These are phyloP conservation scores for Neoniphon sammara DNA, from an alignment of 2,797 vertebrate genomes.

Conservation along the genomic window DNA sequence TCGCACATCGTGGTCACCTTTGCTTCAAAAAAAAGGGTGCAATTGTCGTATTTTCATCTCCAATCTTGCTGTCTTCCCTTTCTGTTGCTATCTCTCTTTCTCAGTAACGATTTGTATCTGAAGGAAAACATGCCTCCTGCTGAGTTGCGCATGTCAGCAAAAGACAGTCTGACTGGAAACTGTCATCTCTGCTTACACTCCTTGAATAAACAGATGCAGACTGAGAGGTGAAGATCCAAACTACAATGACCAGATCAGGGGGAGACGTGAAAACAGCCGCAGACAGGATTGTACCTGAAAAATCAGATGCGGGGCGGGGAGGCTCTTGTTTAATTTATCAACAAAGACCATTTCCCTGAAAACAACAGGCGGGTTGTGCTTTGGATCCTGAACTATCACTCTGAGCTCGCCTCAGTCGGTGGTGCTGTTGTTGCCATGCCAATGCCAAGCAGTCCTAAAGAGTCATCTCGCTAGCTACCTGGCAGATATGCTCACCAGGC, in stretches of 20 bases:
- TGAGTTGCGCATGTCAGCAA: conserved; percentile 39
- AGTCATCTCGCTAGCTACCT: conserved; percentile 43
- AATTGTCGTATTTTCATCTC: conserved; percentile 2
- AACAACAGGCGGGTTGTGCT: conserved; percentile 39
- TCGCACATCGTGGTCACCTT: conserved; percentile 14
- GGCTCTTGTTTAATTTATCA: not conserved
- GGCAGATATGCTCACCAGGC: conserved; percentile 22
- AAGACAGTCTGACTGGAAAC: conserved; percentile 42
- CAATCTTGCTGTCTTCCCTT: not conserved
- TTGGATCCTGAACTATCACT: conserved; percentile 44
- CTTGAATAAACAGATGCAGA: conserved; percentile 49
- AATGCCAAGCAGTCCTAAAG: conserved; percentile 56
- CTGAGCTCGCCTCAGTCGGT: conserved; percentile 11
- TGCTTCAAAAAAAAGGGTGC: not conserved
- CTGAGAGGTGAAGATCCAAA: conserved; percentile 26
- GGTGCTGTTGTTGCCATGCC: conserved; percentile 63
- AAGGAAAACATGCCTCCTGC: conserved; percentile 31
- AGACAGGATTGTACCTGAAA: not conserved
- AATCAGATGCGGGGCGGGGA: not conserved
- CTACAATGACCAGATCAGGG: conserved; percentile 24
- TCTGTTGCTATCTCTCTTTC: not conserved
- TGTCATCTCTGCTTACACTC: conserved; percentile 35
- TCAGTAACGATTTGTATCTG: conserved; percentile 22
- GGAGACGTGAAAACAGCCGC: conserved; percentile 8
- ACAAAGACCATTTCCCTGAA: conserved; percentile 5